A percentile compares a stretch with the other conserved stretches of the same genome.
phyloP scores from a whole-genome alignment of 2,113 vertebrate species.

The Ancistrus triradiatus region DNA sequence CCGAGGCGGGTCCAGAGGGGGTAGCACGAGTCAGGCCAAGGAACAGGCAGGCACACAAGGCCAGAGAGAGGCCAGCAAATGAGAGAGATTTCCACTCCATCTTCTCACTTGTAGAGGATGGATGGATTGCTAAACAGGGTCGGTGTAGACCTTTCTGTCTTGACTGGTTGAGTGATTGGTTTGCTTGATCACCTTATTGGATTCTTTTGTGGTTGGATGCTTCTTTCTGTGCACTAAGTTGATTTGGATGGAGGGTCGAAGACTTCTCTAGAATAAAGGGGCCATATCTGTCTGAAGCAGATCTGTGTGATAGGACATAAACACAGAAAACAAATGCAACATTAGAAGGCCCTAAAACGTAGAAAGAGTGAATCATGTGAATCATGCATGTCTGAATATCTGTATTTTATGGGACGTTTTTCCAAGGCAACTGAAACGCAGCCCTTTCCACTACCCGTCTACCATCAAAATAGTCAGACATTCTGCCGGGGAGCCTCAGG shows the following conservation, averaged over 20 bases:
- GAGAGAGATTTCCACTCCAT: slow-evolving; percentile 60
- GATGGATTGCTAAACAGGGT: slow-evolving; percentile 12
- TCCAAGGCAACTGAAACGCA: no score
- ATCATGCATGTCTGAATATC: no score
- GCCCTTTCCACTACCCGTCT: background rate
- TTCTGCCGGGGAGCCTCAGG: slow-evolving; percentile 6
- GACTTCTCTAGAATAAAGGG: slow-evolving; percentile 48
- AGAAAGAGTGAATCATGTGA: no score
- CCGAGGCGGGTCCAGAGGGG: slow-evolving; percentile 73
- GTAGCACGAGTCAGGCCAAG: slow-evolving; percentile 56
- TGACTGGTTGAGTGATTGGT: slow-evolving; percentile 38
- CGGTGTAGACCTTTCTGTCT: slow-evolving; percentile 13
- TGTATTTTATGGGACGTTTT: no score
- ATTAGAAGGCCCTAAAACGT: background rate
- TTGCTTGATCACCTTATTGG: slow-evolving; percentile 5
- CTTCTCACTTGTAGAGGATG: slow-evolving; percentile 46
- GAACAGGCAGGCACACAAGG: slow-evolving; percentile 54
- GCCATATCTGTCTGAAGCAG: slow-evolving; percentile 44
- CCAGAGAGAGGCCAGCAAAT: slow-evolving; percentile 51
- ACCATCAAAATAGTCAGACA: slow-evolving; percentile 3
- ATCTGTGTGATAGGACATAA: slow-evolving; percentile 21
- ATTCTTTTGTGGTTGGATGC: slow-evolving; percentile 49
- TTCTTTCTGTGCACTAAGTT: slow-evolving; percentile 42
- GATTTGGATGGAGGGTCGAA: slow-evolving; percentile 41
- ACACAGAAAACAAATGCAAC: slow-evolving; percentile 16